Conservation (phyloP, 2,797 vertebrate species). For the Hozukius guyotensis region DNA sequence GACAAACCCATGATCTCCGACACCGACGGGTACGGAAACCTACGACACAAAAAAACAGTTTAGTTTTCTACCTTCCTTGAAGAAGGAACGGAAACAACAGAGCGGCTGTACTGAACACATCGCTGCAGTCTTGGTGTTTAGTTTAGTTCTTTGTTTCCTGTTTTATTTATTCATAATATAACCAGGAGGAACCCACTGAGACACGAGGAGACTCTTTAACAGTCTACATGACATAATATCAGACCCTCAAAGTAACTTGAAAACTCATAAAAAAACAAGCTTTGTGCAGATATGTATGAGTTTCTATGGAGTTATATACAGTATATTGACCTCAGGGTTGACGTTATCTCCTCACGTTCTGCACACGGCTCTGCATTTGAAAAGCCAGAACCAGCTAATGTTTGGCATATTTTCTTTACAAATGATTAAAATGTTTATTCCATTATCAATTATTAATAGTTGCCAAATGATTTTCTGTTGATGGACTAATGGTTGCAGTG, state of each 20-base stretch:
- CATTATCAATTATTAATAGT: too few relatives aligned
- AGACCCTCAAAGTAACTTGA: not conserved
- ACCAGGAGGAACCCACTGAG: not conserved
- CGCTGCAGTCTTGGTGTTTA: not conserved
- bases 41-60: not conserved
- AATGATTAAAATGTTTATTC: too few relatives aligned
- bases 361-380: too few relatives aligned
- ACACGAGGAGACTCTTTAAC: not conserved
- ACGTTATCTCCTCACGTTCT: too few relatives aligned
- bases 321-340: too few relatives aligned
- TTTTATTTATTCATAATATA: not conserved
- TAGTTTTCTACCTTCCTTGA: not conserved
- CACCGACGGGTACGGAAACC: conserved; percentile 94
- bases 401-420: too few relatives aligned
- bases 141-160: not conserved
- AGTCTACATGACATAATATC: not conserved
- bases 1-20: conserved; percentile 93
- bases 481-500: not conserved
- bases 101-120: not conserved
- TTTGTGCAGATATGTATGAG: not conserved
- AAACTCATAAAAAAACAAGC: not conserved
- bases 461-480: too few relatives aligned
- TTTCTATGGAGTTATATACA: not conserved
- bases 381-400: too few relatives aligned
- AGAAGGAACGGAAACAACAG: not conserved